Conservation (phyloP, 2,797 vertebrate genomes). For the Esox lucius region DNA sequence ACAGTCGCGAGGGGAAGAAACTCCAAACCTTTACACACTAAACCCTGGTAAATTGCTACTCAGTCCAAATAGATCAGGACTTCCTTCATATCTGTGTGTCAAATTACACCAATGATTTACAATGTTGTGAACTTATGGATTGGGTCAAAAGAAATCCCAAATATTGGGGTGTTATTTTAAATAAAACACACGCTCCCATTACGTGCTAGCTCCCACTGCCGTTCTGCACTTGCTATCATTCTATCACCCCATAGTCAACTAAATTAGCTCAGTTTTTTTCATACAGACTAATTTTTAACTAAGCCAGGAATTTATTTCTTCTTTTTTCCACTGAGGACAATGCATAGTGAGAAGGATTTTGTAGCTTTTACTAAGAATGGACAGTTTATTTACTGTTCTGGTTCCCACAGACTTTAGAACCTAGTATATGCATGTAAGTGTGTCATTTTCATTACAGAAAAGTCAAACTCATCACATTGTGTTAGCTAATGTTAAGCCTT, state of each 20-base stretch:
- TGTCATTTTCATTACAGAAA: constrained; percentile 26
- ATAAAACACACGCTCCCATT: neutral
- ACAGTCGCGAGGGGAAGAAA: neutral
- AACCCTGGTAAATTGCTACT: neutral
- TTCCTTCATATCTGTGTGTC: neutral
- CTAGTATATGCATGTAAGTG: constrained; percentile 28
- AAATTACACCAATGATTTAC: neutral
- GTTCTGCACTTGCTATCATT: neutral
- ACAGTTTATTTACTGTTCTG: constrained; percentile 19
- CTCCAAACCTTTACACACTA: neutral
- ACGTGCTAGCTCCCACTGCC: neutral
- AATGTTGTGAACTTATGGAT: neutral
- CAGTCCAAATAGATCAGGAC: neutral
- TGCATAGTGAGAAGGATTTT: constrained; percentile 4
- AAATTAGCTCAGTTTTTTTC: neutral
- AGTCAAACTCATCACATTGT: constrained; percentile 27
- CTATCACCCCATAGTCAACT: neutral
- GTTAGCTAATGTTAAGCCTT: constrained; percentile 9
- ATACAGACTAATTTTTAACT: neutral
- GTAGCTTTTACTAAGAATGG: constrained; percentile 15
- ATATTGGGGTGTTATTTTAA: neutral
- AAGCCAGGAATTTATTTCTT: neutral
- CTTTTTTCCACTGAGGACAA: neutral
- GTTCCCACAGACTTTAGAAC: constrained; percentile 20
- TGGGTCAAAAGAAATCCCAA: neutral